Evolutionary conservation across 2,113 vertebrate species (phyloP), one percentile per base, ranked within the genome.

Genomic region (Phycodurus eques): DNA sequence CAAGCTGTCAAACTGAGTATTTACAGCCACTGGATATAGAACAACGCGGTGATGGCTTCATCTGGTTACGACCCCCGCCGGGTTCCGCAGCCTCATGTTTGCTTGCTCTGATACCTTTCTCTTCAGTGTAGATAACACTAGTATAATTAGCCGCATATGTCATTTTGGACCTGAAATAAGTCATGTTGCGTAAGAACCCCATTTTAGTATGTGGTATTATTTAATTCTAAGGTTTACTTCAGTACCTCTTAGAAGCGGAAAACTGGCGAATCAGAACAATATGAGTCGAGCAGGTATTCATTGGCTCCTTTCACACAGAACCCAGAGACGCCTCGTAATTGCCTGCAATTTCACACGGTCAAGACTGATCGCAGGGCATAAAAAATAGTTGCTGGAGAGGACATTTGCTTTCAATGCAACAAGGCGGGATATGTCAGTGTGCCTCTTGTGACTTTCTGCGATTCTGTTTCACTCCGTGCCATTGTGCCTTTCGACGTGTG

Each of bases 1-100:
- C 43, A 66, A 66, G 31, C 64, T 66, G 64, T 66, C 64, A 66
- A 27, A 66, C 44, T 27, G 22, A 66, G 64, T 49, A 47, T 66
- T 66, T 66, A 47, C 64, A 47, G 44, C 13, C 3, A 15, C 64
- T 66, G 13, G 64, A 66, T 66, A 47, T 66, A 66, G 64, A 66
- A 66, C 64, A 27, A 66, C 64, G 64, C 8, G 64, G 44, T 4
- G 14, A 22, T 31, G 43, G 17, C 47, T 47, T 65, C 42, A 14
- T 66, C 63, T 2, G 12, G 22, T 70, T 31, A 46, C 39, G 60
- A 57, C 31, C 43, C 43, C 53, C n/a, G 53, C 68, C 19, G 74
- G 5, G 42, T 70, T 42, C 13, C 44, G 20, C 22, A 14, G 13
- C 47, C 57, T 74, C 46, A 68, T 66, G 43, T 66, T 66, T 66